Base-by-base conservation (phyloP, 2,113 vertebrate genomes). In the Dipodomys stephensi region DNA sequence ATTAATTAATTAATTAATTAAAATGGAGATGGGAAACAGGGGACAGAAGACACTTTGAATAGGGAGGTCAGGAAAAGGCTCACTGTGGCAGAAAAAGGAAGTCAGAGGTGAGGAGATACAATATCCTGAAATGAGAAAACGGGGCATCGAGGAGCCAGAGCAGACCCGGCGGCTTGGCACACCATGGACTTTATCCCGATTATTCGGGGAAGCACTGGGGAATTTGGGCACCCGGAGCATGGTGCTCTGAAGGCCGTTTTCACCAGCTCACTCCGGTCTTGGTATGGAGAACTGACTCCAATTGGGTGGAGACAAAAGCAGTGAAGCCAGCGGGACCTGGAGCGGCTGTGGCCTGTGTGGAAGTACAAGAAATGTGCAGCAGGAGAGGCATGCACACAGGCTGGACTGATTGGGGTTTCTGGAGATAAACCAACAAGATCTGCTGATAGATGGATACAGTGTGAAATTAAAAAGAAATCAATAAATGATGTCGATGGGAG, bases 381-480 rank as follows among this genome's bases (percentile, higher is more conserved):
- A 30, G 16, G 6, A 67, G 16, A 83, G 28, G 85, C 0, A 46
- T 4, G 25, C 76, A 30, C 78, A 60, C 49, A 78, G 23, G 12
- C 71, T 73, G 72, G 72, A 77, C 78, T 62, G 81, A 11, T 1
- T 78, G 27, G 27, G 67, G 65, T 39, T 81, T 60, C 39, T 89
- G 39, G 69, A 68, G 19, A 8, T 87, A 27, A 94, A 30, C 30
- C 69, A 69, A 78, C 0, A 69, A 88, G 53, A 77, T 68, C 67
- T 86, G 60, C 46, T 83, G 28, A 85, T 60, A 88, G 73, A 60
- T n/a, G 20, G 73, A 80, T 65, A 84, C 25, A 78, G 30, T 4
- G 85, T 13, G 15, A 78, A 85, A 15, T 62, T 28, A 49, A 84
- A 62, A 64, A 27, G 71, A 82, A 94, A 69, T 85, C 79, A 88